Evolutionary conservation across 2,113 vertebrate species (phyloP).

Genomic region (Proterorhinus semilunaris): DNA sequence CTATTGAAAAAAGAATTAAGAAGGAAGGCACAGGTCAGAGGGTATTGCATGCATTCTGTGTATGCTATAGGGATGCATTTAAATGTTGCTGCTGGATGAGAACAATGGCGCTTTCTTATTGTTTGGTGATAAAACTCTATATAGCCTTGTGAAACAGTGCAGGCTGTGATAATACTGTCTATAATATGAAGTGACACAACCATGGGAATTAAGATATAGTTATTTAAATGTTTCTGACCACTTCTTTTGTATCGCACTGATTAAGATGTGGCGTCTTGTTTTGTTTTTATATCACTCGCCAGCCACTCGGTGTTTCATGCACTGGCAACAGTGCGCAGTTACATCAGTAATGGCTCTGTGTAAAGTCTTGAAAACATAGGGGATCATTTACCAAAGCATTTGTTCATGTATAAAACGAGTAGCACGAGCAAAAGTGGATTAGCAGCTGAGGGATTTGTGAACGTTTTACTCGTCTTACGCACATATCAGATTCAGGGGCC

Average conservation of each 20-base stretch:
- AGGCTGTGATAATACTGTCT: not conserved
- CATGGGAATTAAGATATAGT: too few relatives aligned
- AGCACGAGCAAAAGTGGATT: too few relatives aligned
- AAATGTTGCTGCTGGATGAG: not conserved
- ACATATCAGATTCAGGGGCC: too few relatives aligned
- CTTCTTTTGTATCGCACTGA: not conserved
- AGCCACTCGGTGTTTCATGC: not conserved
- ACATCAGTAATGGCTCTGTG: too few relatives aligned
- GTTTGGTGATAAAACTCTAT: not conserved
- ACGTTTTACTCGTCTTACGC: too few relatives aligned
- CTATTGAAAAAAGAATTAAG: slow-evolving; percentile 46
- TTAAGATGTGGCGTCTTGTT: not conserved
- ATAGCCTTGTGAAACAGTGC: too few relatives aligned
- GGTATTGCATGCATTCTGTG: slow-evolving; percentile 30
- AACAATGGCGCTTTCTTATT: not conserved
- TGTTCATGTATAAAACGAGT: too few relatives aligned
- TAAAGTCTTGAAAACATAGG: too few relatives aligned
- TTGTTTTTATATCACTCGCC: not conserved
- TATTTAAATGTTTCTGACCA: too few relatives aligned
- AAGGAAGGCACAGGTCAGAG: slow-evolving; percentile 49
- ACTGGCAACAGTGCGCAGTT: too few relatives aligned
- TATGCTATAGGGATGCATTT: slow-evolving; percentile 14
- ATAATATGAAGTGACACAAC: not conserved
- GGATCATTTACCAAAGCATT: too few relatives aligned
- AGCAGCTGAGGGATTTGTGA: too few relatives aligned